phyloP scores from a whole-genome alignment of 2,888 invertebrate species.

The Andrena haemorrhoa region DNA sequence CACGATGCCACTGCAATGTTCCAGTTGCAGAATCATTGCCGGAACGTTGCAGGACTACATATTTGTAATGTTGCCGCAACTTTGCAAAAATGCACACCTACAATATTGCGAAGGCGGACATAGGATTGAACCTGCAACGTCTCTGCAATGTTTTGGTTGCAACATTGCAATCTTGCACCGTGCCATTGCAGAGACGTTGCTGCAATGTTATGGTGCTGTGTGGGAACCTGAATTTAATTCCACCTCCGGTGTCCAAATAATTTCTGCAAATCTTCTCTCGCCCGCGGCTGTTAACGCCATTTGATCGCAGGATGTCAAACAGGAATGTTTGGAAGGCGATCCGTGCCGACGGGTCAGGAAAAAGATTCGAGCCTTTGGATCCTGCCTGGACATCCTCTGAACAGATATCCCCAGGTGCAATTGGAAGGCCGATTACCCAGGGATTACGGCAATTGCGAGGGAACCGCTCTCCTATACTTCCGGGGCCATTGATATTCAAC shows the following conservation, averaged over 20 bases:
- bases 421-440: constrained; percentile 75
- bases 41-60: no score
- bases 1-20: no score
- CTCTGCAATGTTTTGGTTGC: no score
- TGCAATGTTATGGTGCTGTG: no score
- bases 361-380: constrained; percentile 23
- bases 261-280: neutral
- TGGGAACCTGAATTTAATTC: no score
- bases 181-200: no score
- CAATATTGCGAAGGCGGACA: no score
- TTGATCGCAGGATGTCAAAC: constrained; percentile 3
- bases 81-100: no score
- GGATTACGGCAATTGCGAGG: constrained; percentile 76
- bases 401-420: constrained; percentile 65
- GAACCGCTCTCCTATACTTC: constrained; percentile 70
- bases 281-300: neutral
- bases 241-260: neutral
- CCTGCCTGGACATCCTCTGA: constrained; percentile 1
- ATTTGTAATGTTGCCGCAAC: no score
- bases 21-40: no score
- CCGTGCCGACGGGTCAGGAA: neutral
- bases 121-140: no score
- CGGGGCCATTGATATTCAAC: constrained; percentile 80
- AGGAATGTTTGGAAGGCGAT: constrained; percentile 14
- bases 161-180: no score